Percentiles rank a stretch among this genome's conserved stretches.
These are phyloP conservation scores for Hydrozoanthus gracilis DNA, from an alignment of 92 coral and sea anemone genomes.

Conservation along the genomic window DNA sequence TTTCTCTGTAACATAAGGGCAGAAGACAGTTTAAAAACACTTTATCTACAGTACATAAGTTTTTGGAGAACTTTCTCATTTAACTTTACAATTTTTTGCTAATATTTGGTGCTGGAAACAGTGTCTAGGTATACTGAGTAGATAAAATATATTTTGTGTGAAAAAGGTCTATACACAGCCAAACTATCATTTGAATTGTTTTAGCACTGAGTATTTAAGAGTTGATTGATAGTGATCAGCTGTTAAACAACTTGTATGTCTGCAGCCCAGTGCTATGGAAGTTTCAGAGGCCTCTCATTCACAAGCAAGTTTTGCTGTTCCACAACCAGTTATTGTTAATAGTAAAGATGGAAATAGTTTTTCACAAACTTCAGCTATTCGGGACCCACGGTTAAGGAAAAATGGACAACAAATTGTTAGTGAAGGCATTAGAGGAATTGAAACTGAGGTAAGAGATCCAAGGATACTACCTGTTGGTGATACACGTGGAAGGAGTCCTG, in stretches of 20 bases:
- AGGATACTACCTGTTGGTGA: conserved; percentile 13
- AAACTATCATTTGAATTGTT: too few species aligned
- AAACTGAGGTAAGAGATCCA: conserved; percentile 32
- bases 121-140: too few species aligned
- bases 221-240: too few species aligned
- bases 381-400: conserved; percentile 82
- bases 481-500: conserved; percentile 28
- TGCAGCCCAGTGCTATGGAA: conserved; percentile 43
- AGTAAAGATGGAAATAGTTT: conserved; percentile 57
- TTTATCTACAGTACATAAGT: too few species aligned
- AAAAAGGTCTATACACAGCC: too few species aligned
- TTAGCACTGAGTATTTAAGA: too few species aligned
- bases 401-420: conserved; percentile 66
- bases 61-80: too few species aligned
- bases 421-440: conserved; percentile 20
- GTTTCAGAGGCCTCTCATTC: not conserved
- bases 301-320: conserved; percentile 29
- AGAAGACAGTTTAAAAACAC: too few species aligned
- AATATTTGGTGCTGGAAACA: too few species aligned
- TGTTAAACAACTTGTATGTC: not conserved
- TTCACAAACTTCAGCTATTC: conserved; percentile 47
- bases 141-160: too few species aligned
- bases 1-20: too few species aligned
- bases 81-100: too few species aligned
- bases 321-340: conserved; percentile 33